Evolutionary conservation across 2,888 invertebrate genomes (phyloP), one percentile per base, ranked within the genome.

Genomic region (Synergus itoensis): DNA sequence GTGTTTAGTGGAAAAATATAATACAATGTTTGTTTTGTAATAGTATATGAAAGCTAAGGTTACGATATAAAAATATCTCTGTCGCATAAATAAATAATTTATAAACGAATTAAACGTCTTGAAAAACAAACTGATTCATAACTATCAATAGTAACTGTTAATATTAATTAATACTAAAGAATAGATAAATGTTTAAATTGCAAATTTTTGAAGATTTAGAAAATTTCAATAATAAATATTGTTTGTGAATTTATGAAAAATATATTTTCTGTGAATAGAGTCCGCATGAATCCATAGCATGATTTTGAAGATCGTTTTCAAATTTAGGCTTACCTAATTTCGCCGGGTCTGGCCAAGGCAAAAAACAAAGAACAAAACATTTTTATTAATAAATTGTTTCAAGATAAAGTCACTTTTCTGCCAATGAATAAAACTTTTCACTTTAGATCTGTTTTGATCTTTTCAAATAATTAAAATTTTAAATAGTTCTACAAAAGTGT

Each of bases 281-380:
- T 36, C 53, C 40, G 64, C 78, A 75, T 77, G 83, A 77, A 45
- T 81, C 77, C 80, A 79, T 45, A 86, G 81, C 80, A 83, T 84
- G 82, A 84, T 78, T 81, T 80, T 76, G 77, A 60, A 60, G 65
- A 80, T 79, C 62, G 57, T 77, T 77, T 76, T 75, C 79, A 78
- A 80, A 67, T 78, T 78, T 79, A 79, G 45, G 87, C 91, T 91
- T 91, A 91, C 91, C 91, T 90, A 90, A 89, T 86, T 89, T 89
- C 85, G 87, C 86, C 85, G 89, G 87, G 63, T 89, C 91, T 91
- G 88, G 87, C 87, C 89, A 82, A 87, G 87, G 88, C 89, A 90
- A 90, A 87, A 88, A 83, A 87, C 84, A 85, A 88, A 86, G 83
- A 80, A 87, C 88, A 85, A 85, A 88, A 84, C 78, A 87, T 76